These are phyloP conservation scores for Loriculus beryllinus DNA, from an alignment of 2,797 vertebrate species.

Conservation along the genomic window DNA sequence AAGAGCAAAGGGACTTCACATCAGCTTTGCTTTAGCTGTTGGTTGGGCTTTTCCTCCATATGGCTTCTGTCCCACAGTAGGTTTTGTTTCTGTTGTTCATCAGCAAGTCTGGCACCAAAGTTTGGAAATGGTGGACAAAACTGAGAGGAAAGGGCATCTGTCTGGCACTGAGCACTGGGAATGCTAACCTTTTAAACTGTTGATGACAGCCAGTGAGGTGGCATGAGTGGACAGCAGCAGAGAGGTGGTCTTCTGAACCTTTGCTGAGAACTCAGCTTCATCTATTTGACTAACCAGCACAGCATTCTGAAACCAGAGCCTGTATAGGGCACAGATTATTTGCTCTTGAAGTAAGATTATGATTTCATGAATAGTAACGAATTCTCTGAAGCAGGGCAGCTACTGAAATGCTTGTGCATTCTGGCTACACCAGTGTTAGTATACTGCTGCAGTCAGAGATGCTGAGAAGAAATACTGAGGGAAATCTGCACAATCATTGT, in stretches of 20 bases:
- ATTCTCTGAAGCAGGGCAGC: not conserved
- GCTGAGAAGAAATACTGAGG: not conserved
- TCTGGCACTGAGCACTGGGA: not conserved
- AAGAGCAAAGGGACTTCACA: not conserved
- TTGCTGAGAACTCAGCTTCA: not conserved
- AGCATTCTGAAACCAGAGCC: not conserved
- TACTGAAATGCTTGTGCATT: not conserved
- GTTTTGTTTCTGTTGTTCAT: not conserved
- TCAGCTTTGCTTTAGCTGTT: not conserved
- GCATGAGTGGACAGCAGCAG: not conserved
- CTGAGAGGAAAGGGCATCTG: not conserved
- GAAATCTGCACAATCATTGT: not conserved
- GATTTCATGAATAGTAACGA: not conserved
- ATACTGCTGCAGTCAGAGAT: not conserved
- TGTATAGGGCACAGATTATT: not conserved
- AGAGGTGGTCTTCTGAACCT: not conserved
- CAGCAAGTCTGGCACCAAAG: not conserved
- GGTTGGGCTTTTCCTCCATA: not conserved
- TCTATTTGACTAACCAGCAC: not conserved
- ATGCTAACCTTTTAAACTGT: not conserved
- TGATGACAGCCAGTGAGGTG: not conserved
- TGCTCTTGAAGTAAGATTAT: not conserved
- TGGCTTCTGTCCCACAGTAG: not conserved
- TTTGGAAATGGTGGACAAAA: not conserved
- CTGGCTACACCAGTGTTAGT: not conserved